Evolutionary conservation across 2,113 vertebrate species (phyloP).

Genomic region (Geococcyx californianus): DNA sequence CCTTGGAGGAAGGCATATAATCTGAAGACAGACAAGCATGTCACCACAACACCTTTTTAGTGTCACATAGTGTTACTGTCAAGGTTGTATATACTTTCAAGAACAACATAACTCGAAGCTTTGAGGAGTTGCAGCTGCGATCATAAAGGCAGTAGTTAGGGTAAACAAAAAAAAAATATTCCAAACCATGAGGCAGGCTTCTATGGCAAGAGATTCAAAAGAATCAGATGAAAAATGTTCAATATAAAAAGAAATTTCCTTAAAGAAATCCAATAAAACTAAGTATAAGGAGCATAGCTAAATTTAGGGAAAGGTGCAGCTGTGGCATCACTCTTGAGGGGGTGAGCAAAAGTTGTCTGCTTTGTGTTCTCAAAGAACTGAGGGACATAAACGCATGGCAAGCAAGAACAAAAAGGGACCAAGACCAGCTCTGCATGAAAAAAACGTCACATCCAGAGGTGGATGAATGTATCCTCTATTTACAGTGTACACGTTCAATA

Average conservation of each 20-base stretch:
- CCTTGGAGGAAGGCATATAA: background rate
- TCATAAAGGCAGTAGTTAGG: background rate
- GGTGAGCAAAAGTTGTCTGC: background rate
- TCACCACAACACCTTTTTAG: background rate
- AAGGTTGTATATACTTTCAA: background rate
- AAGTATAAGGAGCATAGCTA: background rate
- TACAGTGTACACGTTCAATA: background rate
- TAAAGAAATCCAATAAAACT: background rate
- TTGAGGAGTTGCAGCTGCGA: background rate
- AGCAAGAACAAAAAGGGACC: background rate
- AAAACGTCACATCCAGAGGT: background rate
- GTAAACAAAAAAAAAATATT: background rate
- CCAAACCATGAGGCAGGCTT: background rate
- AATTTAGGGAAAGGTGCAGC: background rate
- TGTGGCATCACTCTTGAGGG: background rate
- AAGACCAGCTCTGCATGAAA: background rate
- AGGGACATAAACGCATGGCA: background rate
- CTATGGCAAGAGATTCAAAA: background rate
- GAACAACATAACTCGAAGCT: background rate
- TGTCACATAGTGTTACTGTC: background rate
- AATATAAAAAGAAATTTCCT: background rate
- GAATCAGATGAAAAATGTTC: background rate
- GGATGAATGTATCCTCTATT: background rate
- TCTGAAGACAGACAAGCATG: background rate
- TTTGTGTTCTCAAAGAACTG: background rate